Evolutionary conservation across 2,888 invertebrate species (phyloP).

Genomic region (Xanthia togata): DNA sequence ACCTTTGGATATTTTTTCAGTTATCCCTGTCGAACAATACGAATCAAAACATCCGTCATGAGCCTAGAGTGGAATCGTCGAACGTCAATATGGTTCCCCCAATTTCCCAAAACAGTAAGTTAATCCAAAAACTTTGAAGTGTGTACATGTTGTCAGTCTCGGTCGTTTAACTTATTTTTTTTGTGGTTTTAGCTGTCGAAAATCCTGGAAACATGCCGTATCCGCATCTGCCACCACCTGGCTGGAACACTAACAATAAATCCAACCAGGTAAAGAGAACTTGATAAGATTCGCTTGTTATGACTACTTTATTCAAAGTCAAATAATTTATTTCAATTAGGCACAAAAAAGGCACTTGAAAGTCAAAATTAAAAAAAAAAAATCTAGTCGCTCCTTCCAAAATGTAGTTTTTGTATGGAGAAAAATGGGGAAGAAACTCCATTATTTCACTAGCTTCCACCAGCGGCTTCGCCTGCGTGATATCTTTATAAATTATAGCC

Average conservation of each 20-base stretch:
- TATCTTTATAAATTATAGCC: no score
- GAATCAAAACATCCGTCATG: slow-evolving; percentile 79
- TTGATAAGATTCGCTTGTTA: background rate
- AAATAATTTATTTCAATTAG: no score
- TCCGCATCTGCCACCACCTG: slow-evolving; percentile 81
- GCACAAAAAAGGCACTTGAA: no score
- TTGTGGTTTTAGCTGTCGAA: slow-evolving; percentile 74
- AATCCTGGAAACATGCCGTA: slow-evolving; percentile 79
- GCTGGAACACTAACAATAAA: slow-evolving; percentile 82
- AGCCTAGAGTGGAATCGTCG: slow-evolving; percentile 78
- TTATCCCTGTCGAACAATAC: slow-evolving; percentile 76
- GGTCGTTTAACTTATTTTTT: background rate
- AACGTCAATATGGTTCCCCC: slow-evolving; percentile 86
- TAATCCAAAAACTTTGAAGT: slow-evolving; percentile 7
- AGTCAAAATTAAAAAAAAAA: no score
- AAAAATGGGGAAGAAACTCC: no score
- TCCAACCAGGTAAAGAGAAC: slow-evolving; percentile 82
- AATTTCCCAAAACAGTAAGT: slow-evolving; percentile 80
- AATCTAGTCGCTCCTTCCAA: no score
- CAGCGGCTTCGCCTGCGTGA: no score
- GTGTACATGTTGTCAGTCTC: background rate
- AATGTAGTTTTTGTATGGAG: no score
- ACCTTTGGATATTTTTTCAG: slow-evolving; percentile 65
- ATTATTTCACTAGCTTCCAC: background rate
- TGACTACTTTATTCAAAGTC: background rate